Evolutionary conservation across 2,888 invertebrate species (phyloP).

Genomic region (Cabera pusaria): DNA sequence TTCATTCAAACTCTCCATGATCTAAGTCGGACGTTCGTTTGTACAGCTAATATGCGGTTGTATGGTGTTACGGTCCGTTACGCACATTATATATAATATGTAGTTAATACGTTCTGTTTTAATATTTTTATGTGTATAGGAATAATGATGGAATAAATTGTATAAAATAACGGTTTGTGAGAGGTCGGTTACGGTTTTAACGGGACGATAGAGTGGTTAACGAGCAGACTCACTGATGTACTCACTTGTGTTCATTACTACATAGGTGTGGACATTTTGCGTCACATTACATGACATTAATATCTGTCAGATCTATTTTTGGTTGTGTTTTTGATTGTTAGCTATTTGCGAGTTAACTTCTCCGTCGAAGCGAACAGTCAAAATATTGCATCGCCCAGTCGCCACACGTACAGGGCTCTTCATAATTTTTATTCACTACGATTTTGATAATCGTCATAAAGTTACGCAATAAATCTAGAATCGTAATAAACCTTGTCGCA

Average conservation of each 20-base stretch:
- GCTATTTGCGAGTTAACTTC: conserved; percentile 31
- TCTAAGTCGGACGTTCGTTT: conserved; percentile 55
- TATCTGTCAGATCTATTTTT: too few relatives aligned
- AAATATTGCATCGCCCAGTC: conserved; percentile 46
- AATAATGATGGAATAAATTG: conserved; percentile 49
- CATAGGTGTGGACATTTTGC: too few relatives aligned
- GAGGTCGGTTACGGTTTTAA: conserved; percentile 41
- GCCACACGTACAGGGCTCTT: conserved; percentile 29
- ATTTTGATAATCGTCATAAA: too few relatives aligned
- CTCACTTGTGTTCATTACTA: too few relatives aligned
- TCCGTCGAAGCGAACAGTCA: conserved; percentile 35
- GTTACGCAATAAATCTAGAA: too few relatives aligned
- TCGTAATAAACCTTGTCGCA: too few relatives aligned
- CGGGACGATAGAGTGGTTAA: conserved; percentile 31
- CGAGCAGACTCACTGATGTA: conserved; percentile 13
- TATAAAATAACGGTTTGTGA: conserved; percentile 54
- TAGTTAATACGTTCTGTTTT: conserved; percentile 60
- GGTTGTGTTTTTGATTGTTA: neutral
- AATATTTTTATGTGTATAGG: conserved; percentile 71
- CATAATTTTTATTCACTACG: conserved; percentile 25
- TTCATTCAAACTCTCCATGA: too few relatives aligned
- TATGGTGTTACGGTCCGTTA: conserved; percentile 61
- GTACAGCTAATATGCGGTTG: conserved; percentile 62
- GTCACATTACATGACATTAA: too few relatives aligned
- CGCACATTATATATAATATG: conserved; percentile 63